phyloP scores from a whole-genome alignment of 1,140 invertebrate species.

The Bombus impatiens region DNA sequence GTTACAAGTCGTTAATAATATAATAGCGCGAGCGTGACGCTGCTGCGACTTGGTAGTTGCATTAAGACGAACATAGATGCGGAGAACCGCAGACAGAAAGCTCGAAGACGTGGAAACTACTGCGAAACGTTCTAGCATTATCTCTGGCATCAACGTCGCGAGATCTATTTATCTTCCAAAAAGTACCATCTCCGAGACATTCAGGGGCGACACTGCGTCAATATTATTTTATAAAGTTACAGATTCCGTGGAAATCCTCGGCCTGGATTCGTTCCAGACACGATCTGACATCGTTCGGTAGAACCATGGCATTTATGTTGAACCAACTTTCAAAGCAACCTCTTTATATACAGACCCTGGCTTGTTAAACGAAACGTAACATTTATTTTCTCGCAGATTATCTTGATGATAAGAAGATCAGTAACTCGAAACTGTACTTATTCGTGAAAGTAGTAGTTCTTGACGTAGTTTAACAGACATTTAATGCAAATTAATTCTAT shows the following conservation, averaged over 20 bases:
- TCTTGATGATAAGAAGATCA: too few species aligned
- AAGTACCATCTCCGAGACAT: not conserved
- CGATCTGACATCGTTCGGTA: not conserved
- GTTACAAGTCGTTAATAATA: conserved; percentile 40
- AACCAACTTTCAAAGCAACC: not conserved
- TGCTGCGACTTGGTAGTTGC: not conserved
- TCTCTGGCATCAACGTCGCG: not conserved
- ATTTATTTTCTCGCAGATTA: not conserved
- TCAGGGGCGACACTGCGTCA: conserved; percentile 9
- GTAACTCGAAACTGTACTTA: too few species aligned
- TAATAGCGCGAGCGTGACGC: not conserved
- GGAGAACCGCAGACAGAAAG: not conserved
- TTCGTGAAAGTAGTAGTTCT: too few species aligned
- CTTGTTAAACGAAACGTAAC: not conserved
- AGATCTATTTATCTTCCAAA: conserved; percentile 29
- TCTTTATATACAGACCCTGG: not conserved
- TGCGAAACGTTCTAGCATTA: conserved; percentile 16
- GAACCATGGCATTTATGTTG: not conserved
- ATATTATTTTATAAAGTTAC: conserved; percentile 46
- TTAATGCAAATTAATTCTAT: too few species aligned
- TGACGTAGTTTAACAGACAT: too few species aligned
- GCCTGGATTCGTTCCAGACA: conserved; percentile 18
- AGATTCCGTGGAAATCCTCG: not conserved
- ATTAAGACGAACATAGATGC: not conserved
- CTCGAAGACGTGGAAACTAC: not conserved